Conservation (phyloP, 1,140 invertebrate species). For the Lordiphosa collinella region DNA sequence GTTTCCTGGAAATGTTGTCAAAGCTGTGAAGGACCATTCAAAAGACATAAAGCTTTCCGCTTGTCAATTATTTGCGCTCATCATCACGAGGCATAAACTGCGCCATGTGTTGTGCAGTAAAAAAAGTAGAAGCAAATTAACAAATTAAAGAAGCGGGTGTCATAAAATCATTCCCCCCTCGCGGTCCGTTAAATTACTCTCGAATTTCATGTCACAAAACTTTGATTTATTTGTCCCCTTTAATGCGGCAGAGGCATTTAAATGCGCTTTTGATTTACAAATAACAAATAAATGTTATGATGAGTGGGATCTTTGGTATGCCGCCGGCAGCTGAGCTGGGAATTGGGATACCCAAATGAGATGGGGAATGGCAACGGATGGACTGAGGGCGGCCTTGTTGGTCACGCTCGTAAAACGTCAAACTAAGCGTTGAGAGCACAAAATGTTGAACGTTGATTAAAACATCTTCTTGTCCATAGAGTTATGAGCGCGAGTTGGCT, state of each 20-base stretch:
- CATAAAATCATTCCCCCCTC: slow-evolving; percentile 47
- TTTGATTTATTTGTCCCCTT: slow-evolving; percentile 61
- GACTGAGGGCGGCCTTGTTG: slow-evolving; percentile 36
- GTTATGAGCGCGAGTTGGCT: slow-evolving; percentile 33
- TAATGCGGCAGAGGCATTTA: slow-evolving; percentile 50
- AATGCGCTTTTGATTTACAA: slow-evolving; percentile 72
- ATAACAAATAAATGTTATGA: slow-evolving; percentile 76
- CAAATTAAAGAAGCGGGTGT: slow-evolving; percentile 74
- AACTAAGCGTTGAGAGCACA: slow-evolving; percentile 60
- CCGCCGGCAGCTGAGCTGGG: slow-evolving; percentile 49
- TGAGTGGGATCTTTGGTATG: slow-evolving; percentile 72
- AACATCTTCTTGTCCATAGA: slow-evolving; percentile 45
- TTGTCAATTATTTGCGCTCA: slow-evolving; percentile 37
- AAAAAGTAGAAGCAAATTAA: slow-evolving; percentile 60
- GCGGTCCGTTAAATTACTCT: slow-evolving; percentile 52
- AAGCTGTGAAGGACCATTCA: slow-evolving; percentile 31
- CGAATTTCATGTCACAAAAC: slow-evolving; percentile 70
- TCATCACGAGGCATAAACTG: slow-evolving; percentile 50
- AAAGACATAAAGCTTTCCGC: slow-evolving; percentile 50
- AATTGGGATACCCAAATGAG: slow-evolving; percentile 5
- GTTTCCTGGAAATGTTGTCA: slow-evolving; percentile 45
- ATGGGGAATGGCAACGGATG: no score
- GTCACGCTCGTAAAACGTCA: slow-evolving; percentile 66
- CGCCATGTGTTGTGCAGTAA: slow-evolving; percentile 51
- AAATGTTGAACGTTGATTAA: slow-evolving; percentile 57